Evolutionary conservation across 2,888 invertebrate species (phyloP).

Genomic region (Aphidoletes aphidimyza): DNA sequence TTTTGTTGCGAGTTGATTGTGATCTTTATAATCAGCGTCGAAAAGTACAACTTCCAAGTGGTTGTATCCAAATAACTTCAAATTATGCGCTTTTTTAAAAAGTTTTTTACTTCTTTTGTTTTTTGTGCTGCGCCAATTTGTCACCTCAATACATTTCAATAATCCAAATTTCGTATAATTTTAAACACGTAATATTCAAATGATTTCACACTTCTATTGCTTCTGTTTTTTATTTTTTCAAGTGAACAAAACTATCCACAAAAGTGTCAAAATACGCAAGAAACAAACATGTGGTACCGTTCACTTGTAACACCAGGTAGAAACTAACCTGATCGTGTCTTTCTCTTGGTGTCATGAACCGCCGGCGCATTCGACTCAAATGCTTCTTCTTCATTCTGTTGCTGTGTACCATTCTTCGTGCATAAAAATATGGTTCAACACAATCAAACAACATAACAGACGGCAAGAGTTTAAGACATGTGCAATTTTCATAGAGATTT

Average conservation of each 20-base stretch:
- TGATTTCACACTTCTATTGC: background rate
- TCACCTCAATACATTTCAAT: too few species aligned
- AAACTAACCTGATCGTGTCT: constrained; percentile 34
- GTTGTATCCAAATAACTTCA: too few species aligned
- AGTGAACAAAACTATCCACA: too few species aligned
- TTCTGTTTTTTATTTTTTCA: too few species aligned
- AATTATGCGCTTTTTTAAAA: too few species aligned
- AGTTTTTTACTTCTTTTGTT: too few species aligned
- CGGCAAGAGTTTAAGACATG: constrained; percentile 8
- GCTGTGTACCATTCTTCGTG: background rate
- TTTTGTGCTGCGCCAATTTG: too few species aligned
- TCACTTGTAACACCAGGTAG: constrained; percentile 39
- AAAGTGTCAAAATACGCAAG: constrained; percentile 27
- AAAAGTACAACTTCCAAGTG: too few species aligned
- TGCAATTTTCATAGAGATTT: constrained; percentile 13
- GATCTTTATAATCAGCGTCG: too few species aligned
- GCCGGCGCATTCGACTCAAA: constrained; percentile 18
- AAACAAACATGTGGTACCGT: constrained; percentile 15
- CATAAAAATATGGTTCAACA: background rate
- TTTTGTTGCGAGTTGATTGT: too few species aligned
- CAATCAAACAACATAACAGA: too few species aligned
- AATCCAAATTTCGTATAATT: too few species aligned
- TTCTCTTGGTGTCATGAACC: constrained; percentile 36
- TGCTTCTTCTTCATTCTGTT: constrained; percentile 21
- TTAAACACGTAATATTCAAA: background rate